Base-by-base conservation (phyloP, 2,888 invertebrate genomes). In the Epinotia nisella region DNA sequence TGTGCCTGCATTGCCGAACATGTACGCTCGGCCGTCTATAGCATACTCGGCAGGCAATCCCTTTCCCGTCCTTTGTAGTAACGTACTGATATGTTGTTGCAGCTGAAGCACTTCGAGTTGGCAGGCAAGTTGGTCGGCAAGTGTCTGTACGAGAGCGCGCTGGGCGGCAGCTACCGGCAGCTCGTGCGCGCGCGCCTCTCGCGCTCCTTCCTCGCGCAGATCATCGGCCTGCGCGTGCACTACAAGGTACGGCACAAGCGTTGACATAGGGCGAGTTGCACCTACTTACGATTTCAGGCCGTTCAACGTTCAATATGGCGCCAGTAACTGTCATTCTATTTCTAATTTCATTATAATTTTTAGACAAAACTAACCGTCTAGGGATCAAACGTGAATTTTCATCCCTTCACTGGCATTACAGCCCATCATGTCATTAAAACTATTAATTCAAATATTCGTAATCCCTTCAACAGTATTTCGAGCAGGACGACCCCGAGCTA, bases 41-140 rank as follows among this genome's bases (percentile, higher is more conserved):
- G n/a, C n/a, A n/a, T n/a, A n/a, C n/a, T n/a, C n/a, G n/a, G n/a
- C n/a, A n/a, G n/a, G n/a, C n/a, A n/a, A n/a, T n/a, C n/a, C n/a
- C n/a, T n/a, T n/a, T n/a, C n/a, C n/a, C n/a, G n/a, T n/a, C n/a
- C n/a, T n/a, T n/a, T n/a, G n/a, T n/a, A n/a, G n/a, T n/a, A n/a
- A n/a, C n/a, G n/a, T n/a, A n/a, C n/a, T n/a, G 29, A 29, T 35
- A 9, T 59, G n/a, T 60, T 69, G 21, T 78, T 75, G 0, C 85
- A 94, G 92, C 85, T 98, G 74, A 97, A 98, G 81, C 97, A 98
- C 90, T 98, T 96, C 88, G 98, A 98, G 91, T 97, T 98, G 83
- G 98, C 98, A 49, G 98, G 99, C 68, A 97, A 97, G 90, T 95
- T 99, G 80, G 98, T 98, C 53, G 98, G 98, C 75, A 99, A 99